Conservation (phyloP, 2,113 vertebrate genomes). For the Cololabis saira region DNA sequence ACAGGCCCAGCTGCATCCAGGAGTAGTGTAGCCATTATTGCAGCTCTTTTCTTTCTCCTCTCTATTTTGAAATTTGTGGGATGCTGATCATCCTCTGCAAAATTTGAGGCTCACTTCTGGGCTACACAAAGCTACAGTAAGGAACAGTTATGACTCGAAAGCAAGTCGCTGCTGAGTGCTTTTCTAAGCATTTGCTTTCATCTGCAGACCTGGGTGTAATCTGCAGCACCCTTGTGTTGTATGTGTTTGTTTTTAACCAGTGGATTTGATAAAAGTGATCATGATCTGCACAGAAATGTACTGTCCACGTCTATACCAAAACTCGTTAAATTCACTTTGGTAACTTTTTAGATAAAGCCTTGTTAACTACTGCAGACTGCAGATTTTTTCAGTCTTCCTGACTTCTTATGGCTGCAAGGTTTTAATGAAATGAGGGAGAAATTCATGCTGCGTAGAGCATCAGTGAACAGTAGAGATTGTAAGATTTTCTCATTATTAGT, state of each 20-base stretch:
- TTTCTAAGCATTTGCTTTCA: too few relatives aligned
- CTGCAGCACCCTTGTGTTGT: too few relatives aligned
- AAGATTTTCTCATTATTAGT: background rate
- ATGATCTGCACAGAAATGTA: background rate
- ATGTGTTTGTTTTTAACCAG: background rate
- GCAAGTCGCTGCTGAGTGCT: too few relatives aligned
- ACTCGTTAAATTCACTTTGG: background rate
- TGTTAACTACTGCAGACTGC: background rate
- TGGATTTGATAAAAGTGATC: background rate
- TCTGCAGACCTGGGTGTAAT: too few relatives aligned
- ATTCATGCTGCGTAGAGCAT: background rate
- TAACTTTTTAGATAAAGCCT: background rate
- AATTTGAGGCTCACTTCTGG: too few relatives aligned
- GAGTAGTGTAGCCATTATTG: too few relatives aligned
- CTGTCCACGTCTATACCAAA: background rate
- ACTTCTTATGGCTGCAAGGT: background rate
- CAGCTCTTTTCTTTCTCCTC: too few relatives aligned
- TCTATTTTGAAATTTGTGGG: too few relatives aligned
- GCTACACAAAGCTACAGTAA: too few relatives aligned
- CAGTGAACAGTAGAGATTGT: background rate
- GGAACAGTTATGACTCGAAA: too few relatives aligned
- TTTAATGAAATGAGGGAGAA: background rate
- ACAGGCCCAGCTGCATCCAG: too few relatives aligned
- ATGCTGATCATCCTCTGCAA: too few relatives aligned
- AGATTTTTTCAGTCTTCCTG: background rate